Conservation (phyloP, 1,140 invertebrate species). For the Hylaeus volcanicus region DNA sequence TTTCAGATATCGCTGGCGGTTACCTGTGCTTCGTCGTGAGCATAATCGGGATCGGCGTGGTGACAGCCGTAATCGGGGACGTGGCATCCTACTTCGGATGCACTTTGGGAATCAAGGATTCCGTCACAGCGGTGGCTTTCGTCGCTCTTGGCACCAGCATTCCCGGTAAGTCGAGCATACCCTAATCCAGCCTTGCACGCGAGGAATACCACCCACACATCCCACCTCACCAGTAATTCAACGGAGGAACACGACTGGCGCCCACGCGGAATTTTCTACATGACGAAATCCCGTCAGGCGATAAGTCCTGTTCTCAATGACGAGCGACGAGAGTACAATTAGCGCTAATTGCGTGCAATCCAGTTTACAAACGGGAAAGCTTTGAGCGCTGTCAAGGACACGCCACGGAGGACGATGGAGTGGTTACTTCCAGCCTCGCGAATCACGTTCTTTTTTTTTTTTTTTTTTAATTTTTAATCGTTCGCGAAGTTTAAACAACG, state of each 20-base stretch:
- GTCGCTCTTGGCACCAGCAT: constrained; percentile 98
- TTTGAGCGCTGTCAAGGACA: background rate
- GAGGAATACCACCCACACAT: background rate
- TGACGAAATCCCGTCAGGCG: background rate
- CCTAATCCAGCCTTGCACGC: background rate
- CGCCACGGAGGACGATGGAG: background rate
- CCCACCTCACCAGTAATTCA: background rate
- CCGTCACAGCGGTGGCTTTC: constrained; percentile 97
- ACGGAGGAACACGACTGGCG: background rate
- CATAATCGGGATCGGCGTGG: constrained; percentile 95
- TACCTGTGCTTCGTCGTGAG: constrained; percentile 96
- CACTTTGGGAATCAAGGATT: constrained; percentile 97
- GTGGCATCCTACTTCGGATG: constrained; percentile 98
- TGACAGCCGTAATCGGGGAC: constrained; percentile 98
- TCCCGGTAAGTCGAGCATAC: constrained; percentile 86
- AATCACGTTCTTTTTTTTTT: too few species aligned
- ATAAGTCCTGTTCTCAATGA: background rate
- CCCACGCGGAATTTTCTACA: constrained; percentile 1
- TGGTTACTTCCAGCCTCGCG: too few species aligned
- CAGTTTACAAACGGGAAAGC: background rate
- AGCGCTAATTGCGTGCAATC: constrained; percentile 13
- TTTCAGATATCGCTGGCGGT: constrained; percentile 89
- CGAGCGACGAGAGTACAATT: background rate
- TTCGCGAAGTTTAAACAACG: too few species aligned
- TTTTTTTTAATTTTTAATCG: too few species aligned